phyloP scores from a whole-genome alignment of 2,113 vertebrate species.

The Eulemur rufifrons region DNA sequence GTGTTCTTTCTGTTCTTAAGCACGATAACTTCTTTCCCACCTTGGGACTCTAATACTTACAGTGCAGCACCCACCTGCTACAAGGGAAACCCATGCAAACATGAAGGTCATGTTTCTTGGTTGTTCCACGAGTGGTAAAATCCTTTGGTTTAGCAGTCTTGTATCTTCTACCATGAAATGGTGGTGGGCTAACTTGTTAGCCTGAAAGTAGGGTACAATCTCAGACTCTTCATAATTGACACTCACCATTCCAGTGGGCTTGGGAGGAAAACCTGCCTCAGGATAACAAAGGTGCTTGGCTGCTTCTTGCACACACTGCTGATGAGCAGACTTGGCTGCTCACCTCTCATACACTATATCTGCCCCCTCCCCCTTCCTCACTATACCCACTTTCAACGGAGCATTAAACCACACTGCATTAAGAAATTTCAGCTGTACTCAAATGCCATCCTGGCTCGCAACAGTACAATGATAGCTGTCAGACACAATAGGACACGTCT shows the following conservation, averaged over 20 bases:
- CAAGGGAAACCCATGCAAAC: not conserved
- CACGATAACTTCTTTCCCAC: not conserved
- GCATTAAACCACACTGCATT: not conserved
- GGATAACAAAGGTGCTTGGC: not conserved
- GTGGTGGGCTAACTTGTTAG: not conserved
- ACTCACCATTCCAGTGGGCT: not conserved
- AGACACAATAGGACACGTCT: not conserved
- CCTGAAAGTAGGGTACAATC: not conserved
- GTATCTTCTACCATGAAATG: not conserved
- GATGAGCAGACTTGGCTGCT: not conserved
- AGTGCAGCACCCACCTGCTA: not conserved
- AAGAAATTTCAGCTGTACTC: not conserved
- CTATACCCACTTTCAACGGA: not conserved
- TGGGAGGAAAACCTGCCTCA: not conserved
- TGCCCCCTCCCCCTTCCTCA: not conserved
- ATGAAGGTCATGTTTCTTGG: not conserved
- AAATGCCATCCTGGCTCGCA: no score
- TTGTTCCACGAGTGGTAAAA: not conserved
- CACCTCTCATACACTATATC: not conserved
- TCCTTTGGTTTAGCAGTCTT: not conserved
- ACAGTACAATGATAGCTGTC: no score
- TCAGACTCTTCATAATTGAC: not conserved
- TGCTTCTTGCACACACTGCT: not conserved
- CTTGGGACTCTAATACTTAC: not conserved
- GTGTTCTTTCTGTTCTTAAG: not conserved